These are phyloP conservation scores for Amphipyra berbera DNA, from an alignment of 2,888 invertebrate genomes.

Conservation along the genomic window DNA sequence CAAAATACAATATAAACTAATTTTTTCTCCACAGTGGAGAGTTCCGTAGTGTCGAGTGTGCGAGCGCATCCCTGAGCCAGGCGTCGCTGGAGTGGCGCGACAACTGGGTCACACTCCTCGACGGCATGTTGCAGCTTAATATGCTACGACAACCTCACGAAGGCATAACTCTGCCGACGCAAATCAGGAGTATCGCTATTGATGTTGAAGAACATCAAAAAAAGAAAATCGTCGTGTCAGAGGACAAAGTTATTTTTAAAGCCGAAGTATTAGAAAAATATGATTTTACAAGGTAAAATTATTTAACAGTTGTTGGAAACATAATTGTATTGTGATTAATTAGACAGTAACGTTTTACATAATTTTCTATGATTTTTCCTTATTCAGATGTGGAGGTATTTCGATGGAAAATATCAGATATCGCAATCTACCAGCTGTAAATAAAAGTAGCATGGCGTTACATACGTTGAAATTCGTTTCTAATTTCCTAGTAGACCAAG, in stretches of 20 bases:
- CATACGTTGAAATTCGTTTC: constrained; percentile 52
- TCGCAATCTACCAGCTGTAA: constrained; percentile 37
- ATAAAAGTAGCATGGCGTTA: constrained; percentile 38
- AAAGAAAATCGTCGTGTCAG: neutral
- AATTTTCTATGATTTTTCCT: too few relatives aligned
- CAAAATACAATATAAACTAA: too few relatives aligned
- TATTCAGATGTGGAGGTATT: constrained; percentile 66
- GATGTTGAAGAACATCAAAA: constrained; percentile 51
- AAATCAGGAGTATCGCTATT: constrained; percentile 59
- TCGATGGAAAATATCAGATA: constrained; percentile 58
- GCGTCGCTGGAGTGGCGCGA: constrained; percentile 90
- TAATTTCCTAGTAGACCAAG: constrained; percentile 36
- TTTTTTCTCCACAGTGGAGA: constrained; percentile 58
- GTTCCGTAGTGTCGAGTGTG: constrained; percentile 63
- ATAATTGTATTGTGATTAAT: neutral
- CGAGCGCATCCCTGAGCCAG: constrained; percentile 58
- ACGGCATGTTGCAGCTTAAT: constrained; percentile 94
- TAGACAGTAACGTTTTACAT: neutral
- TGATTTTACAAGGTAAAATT: constrained; percentile 37
- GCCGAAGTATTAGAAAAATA: constrained; percentile 33
- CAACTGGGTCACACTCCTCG: constrained; percentile 95
- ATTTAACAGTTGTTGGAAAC: too few relatives aligned
- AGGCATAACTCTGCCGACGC: constrained; percentile 91
- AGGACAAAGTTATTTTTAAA: constrained; percentile 15
- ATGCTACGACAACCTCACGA: constrained; percentile 90